Evolutionary conservation across 1,140 invertebrate species (phyloP).

Genomic region (Oscheius sp.): DNA sequence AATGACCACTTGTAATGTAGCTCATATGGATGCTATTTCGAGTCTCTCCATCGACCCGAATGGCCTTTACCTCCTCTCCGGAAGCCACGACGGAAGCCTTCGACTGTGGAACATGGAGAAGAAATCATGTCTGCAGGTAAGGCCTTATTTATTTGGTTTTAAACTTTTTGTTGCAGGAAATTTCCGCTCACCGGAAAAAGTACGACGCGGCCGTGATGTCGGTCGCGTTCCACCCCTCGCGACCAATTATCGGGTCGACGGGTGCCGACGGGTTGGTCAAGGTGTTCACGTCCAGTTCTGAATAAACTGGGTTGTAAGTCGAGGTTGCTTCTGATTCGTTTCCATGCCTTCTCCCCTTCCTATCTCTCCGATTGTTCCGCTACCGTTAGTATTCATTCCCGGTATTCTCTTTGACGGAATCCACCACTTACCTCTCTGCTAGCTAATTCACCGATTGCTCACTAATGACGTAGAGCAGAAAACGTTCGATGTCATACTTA

Average conservation of each 20-base stretch:
- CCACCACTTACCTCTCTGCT: too few species aligned
- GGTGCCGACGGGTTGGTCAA: constrained; percentile 97
- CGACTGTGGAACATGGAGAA: constrained; percentile 98
- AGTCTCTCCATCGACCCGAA: constrained; percentile 95
- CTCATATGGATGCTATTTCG: constrained; percentile 95
- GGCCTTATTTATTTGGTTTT: background rate
- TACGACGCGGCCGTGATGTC: constrained; percentile 98
- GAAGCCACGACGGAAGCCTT: constrained; percentile 97
- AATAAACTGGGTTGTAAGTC: background rate
- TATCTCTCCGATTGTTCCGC: background rate
- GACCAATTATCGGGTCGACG: constrained; percentile 95
- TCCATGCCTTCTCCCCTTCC: background rate
- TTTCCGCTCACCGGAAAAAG: constrained; percentile 97
- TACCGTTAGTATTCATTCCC: too few species aligned
- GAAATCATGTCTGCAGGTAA: constrained; percentile 58
- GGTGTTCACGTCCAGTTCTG: constrained; percentile 66
- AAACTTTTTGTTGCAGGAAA: constrained; percentile 74
- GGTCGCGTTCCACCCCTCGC: constrained; percentile 96
- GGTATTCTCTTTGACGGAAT: too few species aligned
- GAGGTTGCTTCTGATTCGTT: background rate
- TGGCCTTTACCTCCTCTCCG: constrained; percentile 93
- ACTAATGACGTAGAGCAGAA: too few species aligned
- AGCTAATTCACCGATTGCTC: too few species aligned
- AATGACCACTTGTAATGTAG: constrained; percentile 94
- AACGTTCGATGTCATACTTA: too few species aligned